These are phyloP conservation scores for Sebastes oblongus DNA, from an alignment of 2,797 vertebrate genomes.

Conservation along the genomic window DNA sequence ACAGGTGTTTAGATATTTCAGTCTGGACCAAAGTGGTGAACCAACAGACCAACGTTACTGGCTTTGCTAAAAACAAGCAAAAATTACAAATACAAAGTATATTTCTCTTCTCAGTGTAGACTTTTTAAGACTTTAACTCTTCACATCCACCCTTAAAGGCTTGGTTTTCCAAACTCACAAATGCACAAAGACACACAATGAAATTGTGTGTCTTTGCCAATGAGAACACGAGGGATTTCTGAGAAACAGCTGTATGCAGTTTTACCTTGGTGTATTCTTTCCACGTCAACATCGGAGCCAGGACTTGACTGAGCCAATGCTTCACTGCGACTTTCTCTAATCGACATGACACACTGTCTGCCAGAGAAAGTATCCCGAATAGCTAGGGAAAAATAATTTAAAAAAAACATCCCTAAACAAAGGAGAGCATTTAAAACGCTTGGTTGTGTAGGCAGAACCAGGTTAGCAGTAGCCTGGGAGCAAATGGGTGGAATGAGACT, in stretches of 20 bases:
- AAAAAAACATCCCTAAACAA: conserved; percentile 15
- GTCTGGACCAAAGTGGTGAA: neutral
- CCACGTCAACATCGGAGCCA: conserved; percentile 10
- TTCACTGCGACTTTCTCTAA: conserved; percentile 36
- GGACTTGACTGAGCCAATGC: conserved; percentile 20
- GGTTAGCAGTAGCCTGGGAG: conserved; percentile 19
- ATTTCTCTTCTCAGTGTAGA: neutral
- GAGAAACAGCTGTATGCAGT: neutral
- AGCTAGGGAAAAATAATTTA: neutral
- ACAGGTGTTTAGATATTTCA: neutral
- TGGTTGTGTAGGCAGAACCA: neutral
- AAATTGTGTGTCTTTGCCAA: too few relatives aligned
- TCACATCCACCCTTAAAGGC: neutral
- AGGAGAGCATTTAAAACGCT: conserved; percentile 18
- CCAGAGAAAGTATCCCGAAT: conserved; percentile 20
- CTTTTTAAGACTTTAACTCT: neutral
- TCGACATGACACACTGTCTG: conserved; percentile 38
- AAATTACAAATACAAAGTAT: neutral
- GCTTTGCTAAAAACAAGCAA: neutral
- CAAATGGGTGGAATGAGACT: neutral
- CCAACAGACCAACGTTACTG: fast-evolving
- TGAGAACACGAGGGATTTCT: conserved; percentile 9
- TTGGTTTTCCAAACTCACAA: neutral
- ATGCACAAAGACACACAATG: conserved; percentile 3
- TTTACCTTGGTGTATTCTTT: conserved; percentile 27